phyloP scores from a whole-genome alignment of 1,140 invertebrate genomes.

The Scaptomyza pallida region DNA sequence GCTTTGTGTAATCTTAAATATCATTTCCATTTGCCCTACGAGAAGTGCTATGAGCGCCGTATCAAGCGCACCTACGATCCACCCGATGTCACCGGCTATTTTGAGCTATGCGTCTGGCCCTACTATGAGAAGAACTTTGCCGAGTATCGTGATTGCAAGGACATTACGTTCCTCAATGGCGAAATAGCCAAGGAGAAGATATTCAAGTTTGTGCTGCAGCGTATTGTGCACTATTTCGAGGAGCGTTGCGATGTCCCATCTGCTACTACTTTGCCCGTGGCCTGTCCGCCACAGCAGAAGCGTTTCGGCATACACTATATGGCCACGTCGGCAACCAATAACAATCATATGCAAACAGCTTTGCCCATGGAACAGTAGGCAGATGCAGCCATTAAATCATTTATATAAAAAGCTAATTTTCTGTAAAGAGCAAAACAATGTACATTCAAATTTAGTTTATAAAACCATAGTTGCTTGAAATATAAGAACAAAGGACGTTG shows the following conservation, averaged over 20 bases:
- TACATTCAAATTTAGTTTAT: not conserved
- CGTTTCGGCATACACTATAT: constrained; percentile 71
- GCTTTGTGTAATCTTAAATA: constrained; percentile 89
- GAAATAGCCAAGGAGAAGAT: constrained; percentile 77
- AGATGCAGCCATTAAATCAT: not conserved
- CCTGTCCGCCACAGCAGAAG: constrained; percentile 77
- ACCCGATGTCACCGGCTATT: constrained; percentile 91
- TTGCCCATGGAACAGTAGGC: constrained; percentile 79
- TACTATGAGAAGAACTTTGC: constrained; percentile 85
- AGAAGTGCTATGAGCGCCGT: constrained; percentile 87
- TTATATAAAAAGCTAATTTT: not conserved
- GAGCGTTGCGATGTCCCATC: constrained; percentile 68
- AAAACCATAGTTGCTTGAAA: not conserved
- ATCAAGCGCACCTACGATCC: constrained; percentile 88
- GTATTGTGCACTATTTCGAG: constrained; percentile 77
- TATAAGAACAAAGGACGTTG: not conserved
- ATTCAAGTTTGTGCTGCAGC: constrained; percentile 77
- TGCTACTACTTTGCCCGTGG: constrained; percentile 20
- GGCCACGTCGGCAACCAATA: constrained; percentile 44
- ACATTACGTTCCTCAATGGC: constrained; percentile 80
- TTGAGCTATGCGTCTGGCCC: constrained; percentile 91
- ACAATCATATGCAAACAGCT: constrained; percentile 56
- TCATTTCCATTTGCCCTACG: constrained; percentile 88
- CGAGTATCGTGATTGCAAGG: constrained; percentile 77
- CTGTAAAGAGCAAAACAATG: not conserved